These are phyloP conservation scores for Archegozetes longisetosus DNA, from an alignment of 1,140 invertebrate species.

Conservation along the genomic window DNA sequence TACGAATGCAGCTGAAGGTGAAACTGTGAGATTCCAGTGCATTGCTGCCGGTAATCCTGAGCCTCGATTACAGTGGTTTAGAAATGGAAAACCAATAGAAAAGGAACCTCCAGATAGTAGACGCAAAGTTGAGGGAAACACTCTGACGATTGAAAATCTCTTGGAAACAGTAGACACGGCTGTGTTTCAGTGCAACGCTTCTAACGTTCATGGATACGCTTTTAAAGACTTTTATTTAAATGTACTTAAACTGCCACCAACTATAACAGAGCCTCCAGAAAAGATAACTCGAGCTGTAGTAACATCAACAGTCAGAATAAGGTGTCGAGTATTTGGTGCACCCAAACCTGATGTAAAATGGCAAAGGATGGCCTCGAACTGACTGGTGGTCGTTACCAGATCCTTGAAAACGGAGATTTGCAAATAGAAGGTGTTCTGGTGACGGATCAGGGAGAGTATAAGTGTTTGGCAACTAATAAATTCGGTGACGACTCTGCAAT, in stretches of 20 bases:
- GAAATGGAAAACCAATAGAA: constrained; percentile 76
- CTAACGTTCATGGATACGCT: constrained; percentile 91
- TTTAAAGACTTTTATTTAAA: constrained; percentile 97
- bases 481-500: constrained; percentile 59
- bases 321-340: constrained; percentile 85
- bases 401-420: constrained; percentile 58
- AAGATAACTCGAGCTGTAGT: constrained; percentile 50
- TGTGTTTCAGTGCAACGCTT: constrained; percentile 97
- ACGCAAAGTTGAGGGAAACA: constrained; percentile 39
- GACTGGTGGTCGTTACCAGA: constrained; percentile 62
- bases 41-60: constrained; percentile 68
- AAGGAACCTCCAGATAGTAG: constrained; percentile 56
- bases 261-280: constrained; percentile 65
- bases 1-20: constrained; percentile 74
- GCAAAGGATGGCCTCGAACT: constrained; percentile 59
- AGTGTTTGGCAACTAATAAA: constrained; percentile 81
- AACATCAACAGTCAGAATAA: constrained; percentile 59
- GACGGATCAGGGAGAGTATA: constrained; percentile 70
- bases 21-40: constrained; percentile 70
- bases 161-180: constrained; percentile 73
- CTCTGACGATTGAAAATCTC: constrained; percentile 63
- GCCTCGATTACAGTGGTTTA: constrained; percentile 86
- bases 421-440: constrained; percentile 64
- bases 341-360: constrained; percentile 88
- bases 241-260: constrained; percentile 73